Percentiles rank a stretch among this genome's conserved stretches.
These are phyloP conservation scores for Pseudeuparius sepicola DNA, from an alignment of 2,888 invertebrate species.

Conservation along the genomic window DNA sequence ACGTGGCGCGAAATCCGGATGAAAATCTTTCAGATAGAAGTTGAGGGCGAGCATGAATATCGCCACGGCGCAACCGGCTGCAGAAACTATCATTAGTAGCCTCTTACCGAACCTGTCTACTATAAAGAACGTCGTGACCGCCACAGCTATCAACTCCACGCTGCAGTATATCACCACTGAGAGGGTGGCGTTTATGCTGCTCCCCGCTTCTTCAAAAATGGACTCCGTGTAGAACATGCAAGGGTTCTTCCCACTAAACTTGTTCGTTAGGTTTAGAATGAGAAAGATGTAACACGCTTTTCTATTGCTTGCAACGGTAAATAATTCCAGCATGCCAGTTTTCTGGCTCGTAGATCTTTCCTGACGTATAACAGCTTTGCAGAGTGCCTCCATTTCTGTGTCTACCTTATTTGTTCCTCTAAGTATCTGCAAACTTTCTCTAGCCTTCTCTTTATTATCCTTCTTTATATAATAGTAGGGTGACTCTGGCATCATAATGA, in stretches of 20 bases:
- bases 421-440: constrained; percentile 46
- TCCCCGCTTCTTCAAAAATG: constrained; percentile 47
- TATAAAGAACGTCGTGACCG: constrained; percentile 39
- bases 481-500: constrained; percentile 58
- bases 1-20: constrained; percentile 29
- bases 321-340: constrained; percentile 42
- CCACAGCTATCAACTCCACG: constrained; percentile 48
- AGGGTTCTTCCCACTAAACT: constrained; percentile 55
- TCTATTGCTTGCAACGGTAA: constrained; percentile 47
- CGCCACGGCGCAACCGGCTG: constrained; percentile 36
- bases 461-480: constrained; percentile 43
- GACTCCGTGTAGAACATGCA: constrained; percentile 51
- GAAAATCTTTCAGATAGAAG: constrained; percentile 39
- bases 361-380: constrained; percentile 34
- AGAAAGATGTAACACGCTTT: constrained; percentile 52
- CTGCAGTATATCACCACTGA: constrained; percentile 50
- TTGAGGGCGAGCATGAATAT: constrained; percentile 38
- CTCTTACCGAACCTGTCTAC: constrained; percentile 57
- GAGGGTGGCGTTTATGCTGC: constrained; percentile 42
- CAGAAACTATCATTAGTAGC: constrained; percentile 49
- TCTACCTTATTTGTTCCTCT: constrained; percentile 45
- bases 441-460: constrained; percentile 39
- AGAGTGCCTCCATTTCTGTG: constrained; percentile 38
- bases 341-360: constrained; percentile 40
- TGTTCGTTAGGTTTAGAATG: constrained; percentile 50